Conservation (phyloP, 2,888 invertebrate genomes). For the Luperina testacea region DNA sequence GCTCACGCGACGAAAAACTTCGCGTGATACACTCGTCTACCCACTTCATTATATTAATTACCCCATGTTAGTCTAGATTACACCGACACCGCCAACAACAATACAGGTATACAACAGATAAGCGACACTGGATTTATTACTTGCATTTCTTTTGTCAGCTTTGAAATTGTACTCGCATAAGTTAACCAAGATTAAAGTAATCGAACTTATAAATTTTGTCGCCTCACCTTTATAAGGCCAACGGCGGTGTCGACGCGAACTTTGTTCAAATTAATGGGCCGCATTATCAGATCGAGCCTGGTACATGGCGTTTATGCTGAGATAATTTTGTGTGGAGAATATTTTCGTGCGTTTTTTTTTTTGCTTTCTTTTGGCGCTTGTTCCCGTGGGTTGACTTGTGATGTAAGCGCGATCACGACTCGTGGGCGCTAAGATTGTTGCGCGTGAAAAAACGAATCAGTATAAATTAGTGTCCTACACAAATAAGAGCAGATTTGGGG, state of each 20-base stretch:
- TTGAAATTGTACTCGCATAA: conserved; percentile 91
- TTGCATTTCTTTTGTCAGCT: conserved; percentile 91
- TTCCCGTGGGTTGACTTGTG: conserved; percentile 71
- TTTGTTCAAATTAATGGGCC: conserved; percentile 89
- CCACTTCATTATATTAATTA: conserved; percentile 89
- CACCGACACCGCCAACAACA: conserved; percentile 84
- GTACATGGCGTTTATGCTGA: conserved; percentile 90
- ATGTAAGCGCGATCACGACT: conserved; percentile 67
- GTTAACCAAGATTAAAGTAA: conserved; percentile 90
- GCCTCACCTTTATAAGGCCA: conserved; percentile 89
- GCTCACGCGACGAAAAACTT: conserved; percentile 84
- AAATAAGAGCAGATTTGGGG: conserved; percentile 54
- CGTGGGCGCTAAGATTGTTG: conserved; percentile 73
- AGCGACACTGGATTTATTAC: conserved; percentile 87
- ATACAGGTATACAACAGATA: conserved; percentile 88
- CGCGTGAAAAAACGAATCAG: conserved; percentile 54
- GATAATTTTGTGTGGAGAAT: conserved; percentile 87
- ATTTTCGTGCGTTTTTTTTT: conserved; percentile 75
- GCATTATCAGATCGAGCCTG: conserved; percentile 89
- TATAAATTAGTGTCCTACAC: conserved; percentile 64
- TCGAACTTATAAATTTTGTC: conserved; percentile 91
- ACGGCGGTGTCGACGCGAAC: conserved; percentile 89
- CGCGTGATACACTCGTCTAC: conserved; percentile 82
- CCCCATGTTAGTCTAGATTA: conserved; percentile 85
- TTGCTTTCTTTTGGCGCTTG: conserved; percentile 78